Evolutionary conservation across 2,888 invertebrate species (phyloP), one percentile per base, ranked within the genome.

Genomic region (Liopterus haemorrhoidalis): DNA sequence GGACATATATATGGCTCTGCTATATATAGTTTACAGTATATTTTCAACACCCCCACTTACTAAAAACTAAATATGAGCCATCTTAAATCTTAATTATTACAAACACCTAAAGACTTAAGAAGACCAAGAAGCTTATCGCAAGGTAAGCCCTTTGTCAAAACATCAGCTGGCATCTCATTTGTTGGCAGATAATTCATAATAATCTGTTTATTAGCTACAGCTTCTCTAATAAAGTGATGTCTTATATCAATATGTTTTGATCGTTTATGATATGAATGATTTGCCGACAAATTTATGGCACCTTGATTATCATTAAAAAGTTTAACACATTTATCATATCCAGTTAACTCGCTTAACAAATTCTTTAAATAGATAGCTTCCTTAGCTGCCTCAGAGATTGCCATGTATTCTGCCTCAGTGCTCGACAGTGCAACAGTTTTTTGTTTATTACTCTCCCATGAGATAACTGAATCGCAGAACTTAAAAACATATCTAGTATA

Each of bases 381-480:
- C 19, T 54, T 55, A 5, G 55, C 12, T n/a, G 52, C 54, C 22
- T 58, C 55, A 15, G 43, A 24, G 8, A 55, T 24, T 28, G 57
- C 48, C 49, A 59, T 53, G 35, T 56, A 57, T 46, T 59, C 56
- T 2, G 58, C 57, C 45, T 59, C 56, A 9, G 55, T 55, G 19
- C 53, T 57, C 1, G 51, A 55, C 3, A 61, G 28, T 4, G 59
- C 59, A 6, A 59, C 53, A 9, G 54, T 56, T 37, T 39, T 50
- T 31, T 59, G 58, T 48, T 59, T 62, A 21, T 12, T 53, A 36
- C 50, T 52, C 40, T 57, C 53, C 52, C 53, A 59, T 2, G 57
- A 58, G 11, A 61, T 42, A 3, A 44, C 44, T 19, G 22, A 16
- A 11, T 46, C 49, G 11, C 51, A 50, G n/a, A 56, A 36, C 12